These are phyloP conservation scores for Brachionus manjavacas DNA, from an alignment of 1,140 invertebrate species.

Conservation along the genomic window DNA sequence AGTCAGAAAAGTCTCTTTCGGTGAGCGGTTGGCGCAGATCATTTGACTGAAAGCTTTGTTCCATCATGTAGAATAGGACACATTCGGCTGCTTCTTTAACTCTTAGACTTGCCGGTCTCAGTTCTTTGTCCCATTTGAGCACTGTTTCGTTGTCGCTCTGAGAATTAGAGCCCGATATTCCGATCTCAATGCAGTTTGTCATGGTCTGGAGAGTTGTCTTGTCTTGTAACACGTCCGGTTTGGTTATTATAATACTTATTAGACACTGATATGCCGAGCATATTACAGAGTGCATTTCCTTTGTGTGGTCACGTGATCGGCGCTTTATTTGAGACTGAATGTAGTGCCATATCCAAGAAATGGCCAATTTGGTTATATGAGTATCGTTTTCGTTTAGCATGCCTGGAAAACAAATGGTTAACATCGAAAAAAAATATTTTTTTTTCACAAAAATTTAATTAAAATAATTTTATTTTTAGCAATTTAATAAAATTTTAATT, in stretches of 20 bases:
- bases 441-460: too few species aligned
- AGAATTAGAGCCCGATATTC: conserved; percentile 87
- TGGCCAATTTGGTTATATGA: conserved; percentile 2
- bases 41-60: conserved; percentile 62
- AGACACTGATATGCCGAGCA: conserved; percentile 88
- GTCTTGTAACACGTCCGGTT: conserved; percentile 79
- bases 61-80: conserved; percentile 78
- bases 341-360: conserved; percentile 31
- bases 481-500: too few species aligned
- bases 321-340: conserved; percentile 38
- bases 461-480: too few species aligned
- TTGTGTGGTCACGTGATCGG: conserved; percentile 28
- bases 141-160: not conserved
- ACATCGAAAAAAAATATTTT: not conserved
- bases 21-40: not conserved
- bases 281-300: conserved; percentile 53
- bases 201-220: conserved; percentile 84
- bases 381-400: conserved; percentile 14
- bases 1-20: not conserved
- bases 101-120: conserved; percentile 89
- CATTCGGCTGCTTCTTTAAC: conserved; percentile 91
- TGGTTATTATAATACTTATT: conserved; percentile 82
- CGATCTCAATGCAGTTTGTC: conserved; percentile 90
- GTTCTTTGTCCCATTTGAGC: conserved; percentile 86
- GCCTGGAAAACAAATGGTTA: not conserved